Evolutionary conservation across 2,113 vertebrate genomes (phyloP), one percentile per base, ranked within the genome.

Genomic region (Octodon degus): DNA sequence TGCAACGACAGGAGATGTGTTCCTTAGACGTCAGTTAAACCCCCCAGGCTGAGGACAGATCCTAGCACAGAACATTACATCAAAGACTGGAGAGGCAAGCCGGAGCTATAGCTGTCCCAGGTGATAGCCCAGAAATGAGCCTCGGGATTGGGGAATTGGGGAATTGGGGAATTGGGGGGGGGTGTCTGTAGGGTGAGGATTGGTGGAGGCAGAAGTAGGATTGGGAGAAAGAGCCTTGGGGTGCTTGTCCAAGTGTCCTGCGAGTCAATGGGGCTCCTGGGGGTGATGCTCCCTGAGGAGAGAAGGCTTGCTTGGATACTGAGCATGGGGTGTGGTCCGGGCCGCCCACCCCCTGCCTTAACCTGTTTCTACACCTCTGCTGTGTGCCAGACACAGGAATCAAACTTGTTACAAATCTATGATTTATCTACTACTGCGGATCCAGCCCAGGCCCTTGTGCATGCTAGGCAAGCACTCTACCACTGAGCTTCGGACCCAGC

Each of bases 21-120:
- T 96, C 55, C 63, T 80, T 63, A 84, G 70, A 43, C 24, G 4
- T 60, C 80, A 87, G 30, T 83, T 72, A 95, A 86, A 67, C 80
- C 89, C 55, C 47, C 34, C 20, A 0, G 86, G 37, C 68, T 65
- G 34, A 70, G 70, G 40, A 68, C 19, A 17, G 58, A 58, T 68
- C 47, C 68, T 22, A 76, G 43, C 62, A 53, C 53, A 70, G 90
- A 74, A 62, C 43, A 60, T 55, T 60, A 63, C 1, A n/a, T 68
- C 74, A 40, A 81, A 84, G 47, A 80, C 10, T 2, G 9, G 34
- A 58, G 20, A 74, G 47, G 43, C 58, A 40, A 74, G 20, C 30
- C 2, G 7, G 13, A 25, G 40, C 68, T 62, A 24, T 60, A 37
- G 2, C 67, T 68, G 67, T 82, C 20, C 27, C 86, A 93, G 55